phyloP scores from a whole-genome alignment of 2,113 vertebrate genomes.

The Phocoena phocoena region DNA sequence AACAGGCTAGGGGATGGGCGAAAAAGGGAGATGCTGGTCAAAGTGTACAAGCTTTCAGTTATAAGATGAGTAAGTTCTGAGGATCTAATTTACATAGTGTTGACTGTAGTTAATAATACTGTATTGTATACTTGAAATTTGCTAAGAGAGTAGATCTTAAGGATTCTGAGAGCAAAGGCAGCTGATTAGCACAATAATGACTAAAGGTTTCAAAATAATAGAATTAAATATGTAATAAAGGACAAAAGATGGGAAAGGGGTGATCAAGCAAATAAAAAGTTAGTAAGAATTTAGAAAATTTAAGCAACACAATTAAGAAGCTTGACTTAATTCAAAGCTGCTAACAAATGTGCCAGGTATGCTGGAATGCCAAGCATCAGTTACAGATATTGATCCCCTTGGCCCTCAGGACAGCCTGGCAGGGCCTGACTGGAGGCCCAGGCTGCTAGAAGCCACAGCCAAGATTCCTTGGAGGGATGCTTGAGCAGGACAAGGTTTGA shows the following conservation, averaged over 20 bases:
- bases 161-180: neutral
- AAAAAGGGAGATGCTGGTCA: neutral
- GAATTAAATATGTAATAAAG: neutral
- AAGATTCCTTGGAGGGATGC: neutral
- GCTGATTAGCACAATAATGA: neutral
- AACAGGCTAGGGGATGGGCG: neutral
- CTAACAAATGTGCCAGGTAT: neutral
- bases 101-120: neutral
- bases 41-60: neutral
- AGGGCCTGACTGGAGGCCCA: neutral
- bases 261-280: neutral
- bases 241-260: neutral
- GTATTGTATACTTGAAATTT: neutral
- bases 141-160: neutral
- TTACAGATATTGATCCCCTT: neutral
- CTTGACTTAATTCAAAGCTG: neutral
- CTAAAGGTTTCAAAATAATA: neutral
- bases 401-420: neutral
- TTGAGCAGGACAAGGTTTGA: neutral
- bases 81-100: neutral
- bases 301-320: neutral
- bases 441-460: neutral
- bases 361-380: neutral
- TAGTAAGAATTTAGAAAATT: neutral
- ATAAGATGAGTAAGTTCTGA: neutral